Evolutionary conservation across 2,113 vertebrate genomes (phyloP).

Genomic region (Tringa solitaria): DNA sequence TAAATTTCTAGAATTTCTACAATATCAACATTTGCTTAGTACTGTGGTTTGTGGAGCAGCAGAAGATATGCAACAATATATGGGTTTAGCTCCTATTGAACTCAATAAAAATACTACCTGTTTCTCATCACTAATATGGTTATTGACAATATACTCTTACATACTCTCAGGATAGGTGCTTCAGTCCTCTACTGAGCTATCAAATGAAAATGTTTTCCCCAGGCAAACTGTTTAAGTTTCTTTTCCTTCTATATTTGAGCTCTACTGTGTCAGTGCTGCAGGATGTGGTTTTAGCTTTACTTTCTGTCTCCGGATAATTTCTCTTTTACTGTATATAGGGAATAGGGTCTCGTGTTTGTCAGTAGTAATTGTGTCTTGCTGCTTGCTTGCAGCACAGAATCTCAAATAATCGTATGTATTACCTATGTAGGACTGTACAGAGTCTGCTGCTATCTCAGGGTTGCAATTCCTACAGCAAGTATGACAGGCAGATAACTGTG

Average conservation of each 20-base stretch:
- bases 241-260: background rate
- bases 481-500: background rate
- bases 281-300: background rate
- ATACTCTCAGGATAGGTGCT: background rate
- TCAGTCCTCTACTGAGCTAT: background rate
- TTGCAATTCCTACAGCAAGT: background rate
- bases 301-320: background rate
- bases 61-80: background rate
- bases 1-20: background rate
- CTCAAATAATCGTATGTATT: background rate
- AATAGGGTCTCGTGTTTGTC: background rate
- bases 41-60: background rate
- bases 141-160: background rate
- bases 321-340: background rate
- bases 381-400: background rate
- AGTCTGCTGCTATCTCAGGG: background rate
- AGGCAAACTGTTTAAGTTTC: background rate
- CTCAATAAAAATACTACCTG: background rate
- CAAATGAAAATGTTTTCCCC: background rate
- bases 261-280: background rate
- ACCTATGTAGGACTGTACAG: background rate
- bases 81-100: background rate
- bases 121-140: background rate
- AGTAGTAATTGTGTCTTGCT: background rate
- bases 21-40: background rate